phyloP scores from a whole-genome alignment of 2,888 invertebrate genomes.

The Agrochola circellaris region DNA sequence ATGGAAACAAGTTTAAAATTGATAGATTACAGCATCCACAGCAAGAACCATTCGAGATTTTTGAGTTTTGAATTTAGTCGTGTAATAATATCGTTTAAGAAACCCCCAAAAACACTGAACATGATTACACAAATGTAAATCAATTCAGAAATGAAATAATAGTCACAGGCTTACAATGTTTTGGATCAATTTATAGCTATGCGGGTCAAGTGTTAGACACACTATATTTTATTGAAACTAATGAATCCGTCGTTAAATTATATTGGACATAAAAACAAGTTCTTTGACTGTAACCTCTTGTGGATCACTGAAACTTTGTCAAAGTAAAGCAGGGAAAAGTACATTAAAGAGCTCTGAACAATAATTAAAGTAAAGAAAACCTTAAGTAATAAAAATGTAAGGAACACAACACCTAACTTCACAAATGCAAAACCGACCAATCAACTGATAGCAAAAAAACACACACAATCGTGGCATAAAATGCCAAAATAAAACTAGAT shows the following conservation, averaged over 20 bases:
- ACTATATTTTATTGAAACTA: constrained; percentile 35
- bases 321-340: background rate
- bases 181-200: constrained; percentile 39
- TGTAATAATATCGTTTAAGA: background rate
- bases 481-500: constrained; percentile 51
- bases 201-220: background rate
- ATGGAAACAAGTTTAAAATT: background rate
- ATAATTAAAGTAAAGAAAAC: background rate
- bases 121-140: constrained; percentile 5
- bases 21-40: background rate
- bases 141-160: constrained; percentile 31
- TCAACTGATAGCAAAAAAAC: constrained; percentile 34
- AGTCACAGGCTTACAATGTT: constrained; percentile 35
- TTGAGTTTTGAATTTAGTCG: background rate
- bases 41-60: background rate
- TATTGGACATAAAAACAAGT: constrained; percentile 22
- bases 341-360: background rate
- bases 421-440: background rate
- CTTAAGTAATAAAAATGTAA: background rate
- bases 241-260: constrained; percentile 31
- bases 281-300: background rate
- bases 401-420: background rate
- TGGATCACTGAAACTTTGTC: constrained; percentile 1
- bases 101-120: background rate
- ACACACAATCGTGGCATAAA: constrained; percentile 1